These are phyloP conservation scores for Homarus gammarus DNA, from an alignment of 2,888 invertebrate species.

Conservation along the genomic window DNA sequence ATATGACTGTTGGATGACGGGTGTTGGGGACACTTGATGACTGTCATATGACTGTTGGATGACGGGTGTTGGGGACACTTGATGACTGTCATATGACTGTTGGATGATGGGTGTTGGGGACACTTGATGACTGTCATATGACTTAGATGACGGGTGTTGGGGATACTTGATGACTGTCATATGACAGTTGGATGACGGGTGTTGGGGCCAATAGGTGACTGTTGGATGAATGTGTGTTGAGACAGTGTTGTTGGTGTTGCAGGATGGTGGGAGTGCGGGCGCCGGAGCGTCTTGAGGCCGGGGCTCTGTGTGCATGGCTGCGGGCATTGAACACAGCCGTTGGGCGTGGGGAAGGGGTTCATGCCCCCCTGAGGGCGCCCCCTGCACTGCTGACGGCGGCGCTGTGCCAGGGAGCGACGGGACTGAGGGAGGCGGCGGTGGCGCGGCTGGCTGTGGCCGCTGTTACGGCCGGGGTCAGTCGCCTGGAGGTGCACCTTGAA, in stretches of 20 bases:
- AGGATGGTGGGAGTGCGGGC: slow-evolving; percentile 63
- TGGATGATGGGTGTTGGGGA: no score
- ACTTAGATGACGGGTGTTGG: no score
- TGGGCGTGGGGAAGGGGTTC: slow-evolving; percentile 51
- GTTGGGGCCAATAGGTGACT: background rate
- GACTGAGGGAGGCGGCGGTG: slow-evolving; percentile 55
- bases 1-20: no score
- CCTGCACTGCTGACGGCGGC: slow-evolving; percentile 59
- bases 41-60: no score
- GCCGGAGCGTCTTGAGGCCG: slow-evolving; percentile 42
- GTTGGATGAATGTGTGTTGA: background rate
- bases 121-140: no score
- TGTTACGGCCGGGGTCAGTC: slow-evolving; percentile 51
- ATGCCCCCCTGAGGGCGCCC: slow-evolving; percentile 55
- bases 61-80: no score
- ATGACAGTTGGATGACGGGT: no score
- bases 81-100: no score
- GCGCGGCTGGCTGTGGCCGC: slow-evolving; percentile 65
- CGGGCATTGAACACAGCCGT: slow-evolving; percentile 35
- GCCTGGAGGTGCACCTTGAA: slow-evolving; percentile 53
- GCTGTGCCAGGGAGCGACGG: slow-evolving; percentile 38
- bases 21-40: no score
- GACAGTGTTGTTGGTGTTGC: slow-evolving; percentile 2
- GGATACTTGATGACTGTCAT: no score
- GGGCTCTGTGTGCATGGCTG: slow-evolving; percentile 58